Evolutionary conservation across 2,888 invertebrate genomes (phyloP).

Genomic region (Orgyia antiqua): DNA sequence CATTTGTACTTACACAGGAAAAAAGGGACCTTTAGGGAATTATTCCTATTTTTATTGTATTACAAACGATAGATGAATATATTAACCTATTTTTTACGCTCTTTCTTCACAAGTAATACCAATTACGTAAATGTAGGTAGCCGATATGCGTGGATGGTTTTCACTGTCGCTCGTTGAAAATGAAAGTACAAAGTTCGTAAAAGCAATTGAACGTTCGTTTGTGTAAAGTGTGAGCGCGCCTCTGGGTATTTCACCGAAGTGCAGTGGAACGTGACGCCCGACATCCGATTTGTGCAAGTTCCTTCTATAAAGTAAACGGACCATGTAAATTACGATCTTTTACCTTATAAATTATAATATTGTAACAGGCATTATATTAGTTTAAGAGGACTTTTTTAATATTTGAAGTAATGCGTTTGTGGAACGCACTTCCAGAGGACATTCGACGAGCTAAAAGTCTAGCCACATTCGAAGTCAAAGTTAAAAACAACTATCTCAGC

Average conservation of each 20-base stretch:
- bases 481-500: too few species aligned
- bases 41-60: too few species aligned
- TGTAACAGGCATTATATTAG: neutral
- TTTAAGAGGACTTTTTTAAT: too few species aligned
- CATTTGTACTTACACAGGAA: too few species aligned
- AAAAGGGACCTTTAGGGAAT: too few species aligned
- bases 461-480: too few species aligned
- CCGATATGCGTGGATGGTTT: constrained; percentile 16
- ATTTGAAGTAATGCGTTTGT: too few species aligned
- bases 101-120: too few species aligned
- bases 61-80: too few species aligned
- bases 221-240: constrained; percentile 27
- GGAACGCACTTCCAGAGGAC: too few species aligned
- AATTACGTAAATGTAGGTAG: constrained; percentile 13
- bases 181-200: constrained; percentile 44
- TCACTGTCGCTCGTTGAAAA: constrained; percentile 34
- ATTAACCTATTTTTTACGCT: too few species aligned
- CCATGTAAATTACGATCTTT: constrained; percentile 25
- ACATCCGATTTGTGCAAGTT: constrained; percentile 54
- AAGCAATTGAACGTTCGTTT: constrained; percentile 24
- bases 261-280: constrained; percentile 53
- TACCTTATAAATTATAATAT: constrained; percentile 1
- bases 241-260: constrained; percentile 49
- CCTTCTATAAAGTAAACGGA: constrained; percentile 38
- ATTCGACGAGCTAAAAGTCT: too few species aligned